Percentiles rank a stretch among this genome's conserved stretches.
Evolutionary conservation across 2,113 vertebrate genomes (phyloP).

Genomic region (Silurus meridionalis): DNA sequence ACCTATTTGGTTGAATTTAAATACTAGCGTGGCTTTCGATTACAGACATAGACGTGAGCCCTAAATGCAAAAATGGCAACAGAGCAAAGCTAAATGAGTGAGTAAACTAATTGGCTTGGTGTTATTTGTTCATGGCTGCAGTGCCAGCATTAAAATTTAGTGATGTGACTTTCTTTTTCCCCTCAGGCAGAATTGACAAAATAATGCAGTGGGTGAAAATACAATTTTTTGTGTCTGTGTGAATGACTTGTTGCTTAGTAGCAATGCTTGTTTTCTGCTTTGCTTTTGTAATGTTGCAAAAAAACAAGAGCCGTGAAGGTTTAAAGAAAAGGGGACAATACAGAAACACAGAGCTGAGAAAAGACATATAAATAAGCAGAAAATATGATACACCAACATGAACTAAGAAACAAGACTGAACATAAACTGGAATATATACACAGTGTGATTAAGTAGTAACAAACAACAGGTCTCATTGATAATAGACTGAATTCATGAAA

Average conservation of each 20-base stretch:
- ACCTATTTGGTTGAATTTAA: not conserved
- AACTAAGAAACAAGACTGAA: not conserved
- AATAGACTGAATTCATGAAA: not conserved
- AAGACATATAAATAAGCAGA: not conserved
- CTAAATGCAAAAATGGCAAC: not conserved
- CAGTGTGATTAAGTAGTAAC: not conserved
- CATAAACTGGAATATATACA: not conserved
- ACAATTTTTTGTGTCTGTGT: not conserved
- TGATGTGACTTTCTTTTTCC: not conserved
- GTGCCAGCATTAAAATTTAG: not conserved
- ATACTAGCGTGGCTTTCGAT: not conserved
- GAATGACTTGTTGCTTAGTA: constrained; percentile 7
- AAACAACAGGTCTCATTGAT: not conserved
- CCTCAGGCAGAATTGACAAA: not conserved
- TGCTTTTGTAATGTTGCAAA: not conserved
- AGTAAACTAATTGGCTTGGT: not conserved
- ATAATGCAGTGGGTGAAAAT: not conserved
- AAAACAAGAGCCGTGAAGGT: not conserved
- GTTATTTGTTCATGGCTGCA: not conserved
- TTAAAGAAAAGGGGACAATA: not conserved
- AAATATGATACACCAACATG: not conserved
- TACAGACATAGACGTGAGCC: not conserved
- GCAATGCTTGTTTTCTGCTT: not conserved
- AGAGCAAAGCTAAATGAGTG: not conserved
- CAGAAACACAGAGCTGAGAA: not conserved